These are phyloP conservation scores for Graphium colonna DNA, from an alignment of 2,888 invertebrate genomes.

Conservation along the genomic window DNA sequence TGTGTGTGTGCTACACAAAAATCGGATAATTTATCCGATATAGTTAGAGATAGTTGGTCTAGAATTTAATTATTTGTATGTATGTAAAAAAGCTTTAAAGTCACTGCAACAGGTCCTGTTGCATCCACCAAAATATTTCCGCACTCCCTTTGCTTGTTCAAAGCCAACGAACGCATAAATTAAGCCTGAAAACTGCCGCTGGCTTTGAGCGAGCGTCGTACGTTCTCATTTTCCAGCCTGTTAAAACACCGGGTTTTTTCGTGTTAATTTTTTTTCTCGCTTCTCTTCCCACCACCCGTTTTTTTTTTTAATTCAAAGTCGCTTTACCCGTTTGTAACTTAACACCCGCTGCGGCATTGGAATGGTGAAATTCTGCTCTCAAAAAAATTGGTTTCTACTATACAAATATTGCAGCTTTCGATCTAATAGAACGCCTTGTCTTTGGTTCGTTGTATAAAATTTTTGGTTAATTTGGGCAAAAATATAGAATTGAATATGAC, in stretches of 20 bases:
- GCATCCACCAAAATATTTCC: neutral
- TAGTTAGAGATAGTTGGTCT: too few relatives aligned
- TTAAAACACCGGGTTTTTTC: neutral
- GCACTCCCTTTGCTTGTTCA: neutral
- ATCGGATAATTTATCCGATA: too few relatives aligned
- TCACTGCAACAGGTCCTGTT: neutral
- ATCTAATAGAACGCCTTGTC: too few relatives aligned
- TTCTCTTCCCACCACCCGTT: neutral
- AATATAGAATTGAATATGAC: too few relatives aligned
- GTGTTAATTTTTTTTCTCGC: neutral
- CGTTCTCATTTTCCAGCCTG: conserved; percentile 6
- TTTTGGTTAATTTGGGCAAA: too few relatives aligned
- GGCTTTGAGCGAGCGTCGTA: conserved; percentile 1
- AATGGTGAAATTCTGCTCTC: too few relatives aligned
- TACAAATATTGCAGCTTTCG: too few relatives aligned
- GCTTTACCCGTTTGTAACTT: neutral
- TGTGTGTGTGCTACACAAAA: too few relatives aligned
- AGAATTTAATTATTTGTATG: too few relatives aligned
- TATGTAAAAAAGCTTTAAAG: too few relatives aligned
- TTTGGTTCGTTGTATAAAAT: too few relatives aligned
- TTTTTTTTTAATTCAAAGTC: neutral
- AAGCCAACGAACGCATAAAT: conserved; percentile 3
- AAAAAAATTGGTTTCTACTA: too few relatives aligned
- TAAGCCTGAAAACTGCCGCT: conserved; percentile 2
- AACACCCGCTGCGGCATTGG: neutral